Conservation (phyloP, 2,888 invertebrate species). For the Folsomia candida region DNA sequence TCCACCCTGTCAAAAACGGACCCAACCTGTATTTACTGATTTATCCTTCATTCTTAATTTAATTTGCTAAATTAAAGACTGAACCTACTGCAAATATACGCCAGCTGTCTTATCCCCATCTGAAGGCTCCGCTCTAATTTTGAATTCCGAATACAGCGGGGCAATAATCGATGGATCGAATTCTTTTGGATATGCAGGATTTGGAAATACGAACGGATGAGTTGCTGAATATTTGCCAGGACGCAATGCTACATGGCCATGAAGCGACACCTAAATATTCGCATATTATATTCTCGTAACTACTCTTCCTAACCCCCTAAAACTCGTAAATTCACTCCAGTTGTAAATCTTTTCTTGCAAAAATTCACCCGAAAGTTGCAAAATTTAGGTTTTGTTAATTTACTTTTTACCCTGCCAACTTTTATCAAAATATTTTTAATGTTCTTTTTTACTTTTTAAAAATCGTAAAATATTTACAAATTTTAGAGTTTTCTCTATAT, state of each 20-base stretch:
- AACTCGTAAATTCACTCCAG: no score
- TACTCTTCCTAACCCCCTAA: no score
- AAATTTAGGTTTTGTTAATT: constrained; percentile 53
- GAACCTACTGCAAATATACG: constrained; percentile 66
- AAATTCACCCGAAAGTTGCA: no score
- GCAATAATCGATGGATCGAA: constrained; percentile 92
- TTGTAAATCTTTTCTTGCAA: no score
- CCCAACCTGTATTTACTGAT: not conserved
- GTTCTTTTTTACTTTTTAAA: no score
- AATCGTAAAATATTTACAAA: no score
- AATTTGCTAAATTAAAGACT: not conserved
- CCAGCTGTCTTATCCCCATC: constrained; percentile 73
- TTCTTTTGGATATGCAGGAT: constrained; percentile 78
- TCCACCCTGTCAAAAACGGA: constrained; percentile 57
- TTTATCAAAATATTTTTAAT: no score
- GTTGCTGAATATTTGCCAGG: constrained; percentile 75
- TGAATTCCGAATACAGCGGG: constrained; percentile 85
- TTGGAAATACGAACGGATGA: constrained; percentile 80
- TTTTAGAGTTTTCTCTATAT: no score
- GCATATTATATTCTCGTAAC: no score
- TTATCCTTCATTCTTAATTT: no score
- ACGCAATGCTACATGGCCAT: constrained; percentile 83
- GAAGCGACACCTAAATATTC: constrained; percentile 74
- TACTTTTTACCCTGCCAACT: no score
- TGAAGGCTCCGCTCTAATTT: constrained; percentile 63